Percentiles rank a stretch among this genome's conserved stretches.
These are phyloP conservation scores for Lithophane ornitopus DNA, from an alignment of 2,888 invertebrate species.

Conservation along the genomic window DNA sequence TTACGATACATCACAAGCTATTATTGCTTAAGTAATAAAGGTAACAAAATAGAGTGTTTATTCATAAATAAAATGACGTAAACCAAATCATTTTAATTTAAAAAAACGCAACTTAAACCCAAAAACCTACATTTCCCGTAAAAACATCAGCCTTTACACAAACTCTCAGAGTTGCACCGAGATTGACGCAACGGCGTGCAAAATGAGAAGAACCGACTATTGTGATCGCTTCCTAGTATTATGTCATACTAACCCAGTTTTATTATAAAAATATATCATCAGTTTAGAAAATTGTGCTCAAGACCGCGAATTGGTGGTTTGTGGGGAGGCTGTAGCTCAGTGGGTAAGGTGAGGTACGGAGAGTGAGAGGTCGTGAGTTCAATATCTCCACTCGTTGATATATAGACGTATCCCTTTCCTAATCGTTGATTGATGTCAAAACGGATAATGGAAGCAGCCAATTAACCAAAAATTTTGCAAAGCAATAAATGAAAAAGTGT, in stretches of 20 bases:
- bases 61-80: neutral
- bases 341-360: neutral
- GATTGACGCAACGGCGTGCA: constrained; percentile 84
- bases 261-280: constrained; percentile 56
- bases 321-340: neutral
- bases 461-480: no score
- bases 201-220: constrained; percentile 83
- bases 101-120: no score
- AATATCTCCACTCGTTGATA: neutral
- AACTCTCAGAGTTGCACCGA: constrained; percentile 79
- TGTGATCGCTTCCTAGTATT: constrained; percentile 80
- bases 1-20: neutral
- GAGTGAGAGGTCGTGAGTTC: constrained; percentile 8
- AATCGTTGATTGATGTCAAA: no score
- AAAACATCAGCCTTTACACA: constrained; percentile 72
- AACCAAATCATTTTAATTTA: neutral
- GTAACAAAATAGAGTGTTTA: neutral
- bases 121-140: no score
- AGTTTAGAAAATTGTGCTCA: constrained; percentile 52
- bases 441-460: neutral
- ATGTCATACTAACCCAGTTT: constrained; percentile 73
- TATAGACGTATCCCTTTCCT: neutral
- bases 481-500: no score
- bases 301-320: constrained; percentile 47
- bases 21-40: neutral